A percentile compares a stretch with the other conserved stretches of the same genome.
Conservation (phyloP, 2,888 invertebrate genomes). For the Schrankia costaestrigalis region DNA sequence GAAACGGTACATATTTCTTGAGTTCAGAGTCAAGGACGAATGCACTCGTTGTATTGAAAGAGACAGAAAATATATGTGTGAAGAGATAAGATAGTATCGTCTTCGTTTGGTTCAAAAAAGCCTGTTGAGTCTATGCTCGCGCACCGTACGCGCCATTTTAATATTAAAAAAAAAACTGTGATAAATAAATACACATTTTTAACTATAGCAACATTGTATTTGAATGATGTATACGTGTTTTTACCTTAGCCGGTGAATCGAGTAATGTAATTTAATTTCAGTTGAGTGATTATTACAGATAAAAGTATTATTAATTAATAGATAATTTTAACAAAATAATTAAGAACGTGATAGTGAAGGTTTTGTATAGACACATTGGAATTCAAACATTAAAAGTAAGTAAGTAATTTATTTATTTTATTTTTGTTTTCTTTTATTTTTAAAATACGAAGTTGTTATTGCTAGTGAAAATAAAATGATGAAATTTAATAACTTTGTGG, state of each 20-base stretch:
- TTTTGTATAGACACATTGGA: slow-evolving; percentile 16
- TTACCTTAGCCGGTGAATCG: slow-evolving; percentile 39
- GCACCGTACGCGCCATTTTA: slow-evolving; percentile 43
- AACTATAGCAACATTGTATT: slow-evolving; percentile 43
- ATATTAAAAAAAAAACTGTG: slow-evolving; percentile 40
- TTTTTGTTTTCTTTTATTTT: too few species aligned
- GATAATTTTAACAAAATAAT: too few species aligned
- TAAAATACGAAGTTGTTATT: too few species aligned
- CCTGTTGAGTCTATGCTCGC: slow-evolving; percentile 50
- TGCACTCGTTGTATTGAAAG: slow-evolving; percentile 50
- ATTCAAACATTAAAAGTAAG: slow-evolving; percentile 19
- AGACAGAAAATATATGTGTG: slow-evolving; percentile 38
- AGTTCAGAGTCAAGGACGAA: slow-evolving; percentile 72
- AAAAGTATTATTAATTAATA: too few species aligned
- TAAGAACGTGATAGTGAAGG: slow-evolving; percentile 22
- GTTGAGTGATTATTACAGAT: too few species aligned
- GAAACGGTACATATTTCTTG: slow-evolving; percentile 69
- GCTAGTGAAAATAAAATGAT: too few species aligned
- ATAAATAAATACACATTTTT: slow-evolving; percentile 32
- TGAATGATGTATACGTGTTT: slow-evolving; percentile 49
- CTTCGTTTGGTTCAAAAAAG: slow-evolving; percentile 54
- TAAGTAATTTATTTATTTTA: too few species aligned
- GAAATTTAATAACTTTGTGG: too few species aligned
- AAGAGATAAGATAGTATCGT: slow-evolving; percentile 35
- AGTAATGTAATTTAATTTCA: slow-evolving; percentile 16